phyloP scores from a whole-genome alignment of 2,888 invertebrate species.

The Orthonevra nobilis region DNA sequence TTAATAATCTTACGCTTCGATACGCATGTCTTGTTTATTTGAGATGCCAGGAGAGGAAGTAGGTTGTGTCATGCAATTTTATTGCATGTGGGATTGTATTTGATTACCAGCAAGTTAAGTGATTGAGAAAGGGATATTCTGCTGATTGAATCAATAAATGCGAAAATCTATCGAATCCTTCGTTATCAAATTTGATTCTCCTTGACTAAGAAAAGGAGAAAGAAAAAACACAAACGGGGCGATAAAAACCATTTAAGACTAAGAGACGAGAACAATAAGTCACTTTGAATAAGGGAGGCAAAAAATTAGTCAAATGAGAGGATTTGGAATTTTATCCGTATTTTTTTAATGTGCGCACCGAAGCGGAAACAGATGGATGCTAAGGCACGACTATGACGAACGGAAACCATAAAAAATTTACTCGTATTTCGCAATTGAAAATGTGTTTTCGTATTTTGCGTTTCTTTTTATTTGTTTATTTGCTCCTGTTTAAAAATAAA shows the following conservation, averaged over 20 bases:
- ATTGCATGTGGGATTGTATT: not conserved
- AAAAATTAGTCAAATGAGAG: conserved; percentile 14
- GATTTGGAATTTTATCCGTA: not conserved
- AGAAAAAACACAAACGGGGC: too few relatives aligned
- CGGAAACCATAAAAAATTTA: conserved; percentile 12
- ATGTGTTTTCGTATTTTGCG: not conserved
- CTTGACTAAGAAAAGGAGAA: too few relatives aligned
- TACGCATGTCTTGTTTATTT: conserved; percentile 5
- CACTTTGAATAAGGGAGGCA: conserved; percentile 4
- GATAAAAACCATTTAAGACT: not conserved
- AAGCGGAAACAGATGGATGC: not conserved
- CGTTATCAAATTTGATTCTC: too few relatives aligned
- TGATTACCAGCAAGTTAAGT: too few relatives aligned
- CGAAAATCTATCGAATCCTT: not conserved
- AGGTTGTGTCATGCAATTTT: not conserved
- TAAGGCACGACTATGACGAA: not conserved
- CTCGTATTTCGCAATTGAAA: conserved; percentile 3
- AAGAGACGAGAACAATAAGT: not conserved
- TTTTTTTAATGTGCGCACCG: conserved; percentile 9
- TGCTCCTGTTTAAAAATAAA: too few relatives aligned
- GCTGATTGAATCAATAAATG: conserved; percentile 5
- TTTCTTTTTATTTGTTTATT: not conserved
- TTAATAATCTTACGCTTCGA: conserved; percentile 9
- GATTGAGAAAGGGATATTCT: not conserved
- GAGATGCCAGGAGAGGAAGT: not conserved